Base-by-base conservation (phyloP, 1,140 invertebrate genomes). In the Nasonia vitripennis region DNA sequence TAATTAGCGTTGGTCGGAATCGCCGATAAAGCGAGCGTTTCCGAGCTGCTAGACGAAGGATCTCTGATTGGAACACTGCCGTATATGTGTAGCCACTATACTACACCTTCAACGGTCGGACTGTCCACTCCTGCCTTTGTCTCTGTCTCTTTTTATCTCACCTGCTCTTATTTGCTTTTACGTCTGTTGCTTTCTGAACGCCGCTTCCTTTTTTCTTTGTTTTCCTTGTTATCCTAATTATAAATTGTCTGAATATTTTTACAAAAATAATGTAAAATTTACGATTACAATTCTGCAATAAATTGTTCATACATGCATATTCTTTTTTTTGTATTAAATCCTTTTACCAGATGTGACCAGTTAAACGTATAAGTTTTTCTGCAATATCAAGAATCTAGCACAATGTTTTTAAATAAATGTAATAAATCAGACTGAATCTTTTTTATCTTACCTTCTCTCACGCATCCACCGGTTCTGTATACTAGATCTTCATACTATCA, bases 1-100 rank as follows among this genome's bases (percentile, higher is more conserved):
- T 88, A 88, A 89, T 88, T 88, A 89, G 87, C 85, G 82, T 85
- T 80, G 80, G 51, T 55, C 78, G 55, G 71, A 83, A 85, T 86
- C 81, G 70, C 86, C 86, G 87, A 89, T 87, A 88, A 89, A 87
- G 84, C 86, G 27, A 81, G 27, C 78, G 77, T 85, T 77, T 83
- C 62, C 37, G 67, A 78, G 62, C 23, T 10, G 48, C 78, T 81
- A 81, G 74, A 84, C 75, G 78, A 81, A 80, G 62, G 73, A 67
- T 68, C 20, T 73, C 81, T 83, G 81, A 83, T 83, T 83, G 81
- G 74, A 83, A 77, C 73, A 23, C 74, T 68, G 23, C 68, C 2
- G 48, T 45, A 45, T 45, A 10, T 71, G 10, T 62, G 7, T 34
- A 73, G 37, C 41, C 20, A 27, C 74, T 85, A 14, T 68, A 48